Evolutionary conservation across 2,888 invertebrate species (phyloP).

Genomic region (Steinernema hermaphroditum): DNA sequence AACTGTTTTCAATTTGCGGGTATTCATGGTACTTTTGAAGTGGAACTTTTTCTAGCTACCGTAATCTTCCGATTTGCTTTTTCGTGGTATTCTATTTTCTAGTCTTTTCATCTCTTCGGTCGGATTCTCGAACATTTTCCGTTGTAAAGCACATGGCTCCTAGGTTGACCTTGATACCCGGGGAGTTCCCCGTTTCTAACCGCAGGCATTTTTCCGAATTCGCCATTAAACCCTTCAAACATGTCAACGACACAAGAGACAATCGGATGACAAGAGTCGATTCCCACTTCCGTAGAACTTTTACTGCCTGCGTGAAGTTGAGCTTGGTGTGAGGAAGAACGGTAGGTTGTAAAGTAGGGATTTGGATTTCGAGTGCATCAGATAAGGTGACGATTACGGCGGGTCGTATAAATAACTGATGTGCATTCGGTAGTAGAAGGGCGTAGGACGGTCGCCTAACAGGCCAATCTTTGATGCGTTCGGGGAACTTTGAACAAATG

Average conservation of each 20-base stretch:
- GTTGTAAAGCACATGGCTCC: conserved; percentile 23
- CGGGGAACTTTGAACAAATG: conserved; percentile 14
- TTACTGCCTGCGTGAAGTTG: too few species aligned
- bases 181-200: not conserved
- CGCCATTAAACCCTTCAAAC: not conserved
- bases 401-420: too few species aligned
- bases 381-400: not conserved
- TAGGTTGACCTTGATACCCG: conserved; percentile 5
- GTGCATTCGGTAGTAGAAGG: not conserved
- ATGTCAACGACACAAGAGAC: not conserved
- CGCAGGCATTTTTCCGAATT: not conserved
- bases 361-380: not conserved
- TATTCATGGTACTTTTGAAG: too few species aligned
- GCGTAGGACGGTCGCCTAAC: not conserved
- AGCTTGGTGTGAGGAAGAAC: too few species aligned
- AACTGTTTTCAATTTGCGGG: too few species aligned
- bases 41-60: too few species aligned
- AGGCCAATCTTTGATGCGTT: conserved; percentile 12
- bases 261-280: not conserved
- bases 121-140: not conserved
- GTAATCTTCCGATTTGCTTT: not conserved
- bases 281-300: too few species aligned
- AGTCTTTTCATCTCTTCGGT: not conserved
- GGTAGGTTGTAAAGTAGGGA: not conserved
- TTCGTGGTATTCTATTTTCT: not conserved